These are phyloP conservation scores for Pseudeuparius sepicola DNA, from an alignment of 2,888 invertebrate species.

Conservation along the genomic window DNA sequence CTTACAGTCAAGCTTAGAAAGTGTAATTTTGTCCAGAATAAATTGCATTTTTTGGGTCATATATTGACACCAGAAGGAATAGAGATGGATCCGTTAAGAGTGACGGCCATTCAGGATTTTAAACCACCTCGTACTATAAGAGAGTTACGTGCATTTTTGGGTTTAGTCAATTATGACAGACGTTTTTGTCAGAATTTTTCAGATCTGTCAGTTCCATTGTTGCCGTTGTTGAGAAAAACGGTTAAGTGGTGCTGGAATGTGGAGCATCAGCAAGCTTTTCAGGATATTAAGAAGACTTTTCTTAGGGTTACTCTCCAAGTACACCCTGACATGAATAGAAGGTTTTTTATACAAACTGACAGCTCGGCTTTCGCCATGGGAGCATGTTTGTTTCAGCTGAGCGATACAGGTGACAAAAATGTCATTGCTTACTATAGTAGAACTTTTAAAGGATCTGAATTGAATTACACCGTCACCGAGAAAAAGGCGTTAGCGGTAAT, in stretches of 20 bases:
- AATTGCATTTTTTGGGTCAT: too few species aligned
- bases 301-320: conserved; percentile 7
- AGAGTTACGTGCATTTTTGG: conserved; percentile 14
- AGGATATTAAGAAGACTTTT: conserved; percentile 11
- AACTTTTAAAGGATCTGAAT: conserved; percentile 12
- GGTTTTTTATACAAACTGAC: conserved; percentile 10
- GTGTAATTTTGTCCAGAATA: conserved; percentile 7
- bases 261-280: conserved; percentile 10
- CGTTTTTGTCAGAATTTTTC: conserved; percentile 10
- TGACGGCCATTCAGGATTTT: conserved; percentile 10
- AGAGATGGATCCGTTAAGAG: conserved; percentile 8
- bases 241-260: conserved; percentile 13
- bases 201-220: conserved; percentile 10
- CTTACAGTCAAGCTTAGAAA: conserved; percentile 15
- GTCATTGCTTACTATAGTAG: conserved; percentile 17
- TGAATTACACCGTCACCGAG: conserved; percentile 13
- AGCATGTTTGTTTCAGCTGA: conserved; percentile 10
- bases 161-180: conserved; percentile 12
- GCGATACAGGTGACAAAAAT: conserved; percentile 5
- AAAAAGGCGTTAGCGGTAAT: conserved; percentile 14
- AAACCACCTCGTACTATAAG: conserved; percentile 12
- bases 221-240: conserved; percentile 13
- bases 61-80: conserved; percentile 7
- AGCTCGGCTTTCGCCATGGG: conserved; percentile 8
- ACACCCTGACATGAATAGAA: conserved; percentile 14